Evolutionary conservation across 2,888 invertebrate genomes (phyloP).

Genomic region (Sesia bembeciformis): DNA sequence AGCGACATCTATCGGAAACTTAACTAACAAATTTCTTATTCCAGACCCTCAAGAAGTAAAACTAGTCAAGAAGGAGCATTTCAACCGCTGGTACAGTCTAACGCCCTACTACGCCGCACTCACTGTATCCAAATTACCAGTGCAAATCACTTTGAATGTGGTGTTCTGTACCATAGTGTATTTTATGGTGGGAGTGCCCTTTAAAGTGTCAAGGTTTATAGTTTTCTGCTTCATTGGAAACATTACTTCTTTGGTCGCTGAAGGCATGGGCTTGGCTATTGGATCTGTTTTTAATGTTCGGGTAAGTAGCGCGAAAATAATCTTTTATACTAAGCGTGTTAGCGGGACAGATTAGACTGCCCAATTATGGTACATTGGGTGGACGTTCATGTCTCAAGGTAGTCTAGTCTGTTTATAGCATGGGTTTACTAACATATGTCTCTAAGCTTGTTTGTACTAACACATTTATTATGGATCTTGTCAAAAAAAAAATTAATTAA

Average conservation of each 20-base stretch:
- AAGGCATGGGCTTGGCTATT: conserved; percentile 85
- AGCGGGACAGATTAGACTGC: no score
- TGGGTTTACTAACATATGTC: background rate
- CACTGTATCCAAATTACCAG: conserved; percentile 76
- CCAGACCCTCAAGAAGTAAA: conserved; percentile 80
- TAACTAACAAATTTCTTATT: conserved; percentile 13
- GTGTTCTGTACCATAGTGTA: conserved; percentile 76
- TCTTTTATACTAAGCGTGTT: no score
- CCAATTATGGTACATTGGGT: no score
- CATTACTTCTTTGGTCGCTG: conserved; percentile 82
- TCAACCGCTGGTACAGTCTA: conserved; percentile 80
- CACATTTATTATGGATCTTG: no score
- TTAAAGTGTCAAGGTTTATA: conserved; percentile 76
- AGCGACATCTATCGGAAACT: no score
- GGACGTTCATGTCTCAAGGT: no score
- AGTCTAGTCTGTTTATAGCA: no score
- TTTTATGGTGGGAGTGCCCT: conserved; percentile 81
- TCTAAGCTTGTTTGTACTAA: no score
- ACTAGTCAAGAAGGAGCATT: conserved; percentile 79
- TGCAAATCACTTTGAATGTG: conserved; percentile 73
- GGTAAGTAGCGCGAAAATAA: conserved; percentile 47
- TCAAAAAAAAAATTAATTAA: no score
- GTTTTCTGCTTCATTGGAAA: conserved; percentile 80
- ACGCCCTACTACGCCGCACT: conserved; percentile 78
- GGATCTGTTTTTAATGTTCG: conserved; percentile 80